Conservation (phyloP, 2,888 invertebrate genomes). For the Criorhina ranunculi region DNA sequence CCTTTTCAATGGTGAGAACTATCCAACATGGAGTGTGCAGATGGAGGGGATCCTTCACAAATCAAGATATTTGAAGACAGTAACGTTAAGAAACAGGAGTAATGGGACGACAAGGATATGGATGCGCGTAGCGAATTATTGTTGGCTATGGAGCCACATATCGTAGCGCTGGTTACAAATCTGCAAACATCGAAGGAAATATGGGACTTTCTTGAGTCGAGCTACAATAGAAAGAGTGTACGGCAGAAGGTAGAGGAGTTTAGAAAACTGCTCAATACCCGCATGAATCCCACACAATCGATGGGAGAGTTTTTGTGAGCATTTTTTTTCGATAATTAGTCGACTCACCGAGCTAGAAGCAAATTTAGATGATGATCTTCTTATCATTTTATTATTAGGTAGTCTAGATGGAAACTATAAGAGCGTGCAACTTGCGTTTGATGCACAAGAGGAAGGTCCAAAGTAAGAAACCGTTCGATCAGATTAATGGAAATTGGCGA, state of each 20-base stretch:
- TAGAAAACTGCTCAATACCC: conserved; percentile 30
- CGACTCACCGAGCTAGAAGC: too few relatives aligned
- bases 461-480: too few relatives aligned
- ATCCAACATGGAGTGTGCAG: conserved; percentile 42
- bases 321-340: conserved; percentile 13
- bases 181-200: conserved; percentile 33
- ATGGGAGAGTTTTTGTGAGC: conserved; percentile 14
- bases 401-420: conserved; percentile 21
- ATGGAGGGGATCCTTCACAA: too few relatives aligned
- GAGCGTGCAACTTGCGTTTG: conserved; percentile 17
- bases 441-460: too few relatives aligned
- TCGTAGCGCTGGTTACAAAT: conserved; percentile 34
- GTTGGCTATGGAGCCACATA: too few relatives aligned
- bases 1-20: conserved; percentile 34
- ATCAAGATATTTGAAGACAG: conserved; percentile 19
- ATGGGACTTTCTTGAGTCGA: conserved; percentile 34
- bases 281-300: not conserved
- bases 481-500: too few relatives aligned
- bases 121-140: conserved; percentile 44
- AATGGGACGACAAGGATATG: conserved; percentile 52
- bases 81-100: conserved; percentile 22
- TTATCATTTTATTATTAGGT: not conserved
- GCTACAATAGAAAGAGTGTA: conserved; percentile 33
- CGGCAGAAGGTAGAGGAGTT: conserved; percentile 32
- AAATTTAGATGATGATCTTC: conserved; percentile 5